These are phyloP conservation scores for Menidia beryllina DNA, from an alignment of 2,113 vertebrate genomes.

Conservation along the genomic window DNA sequence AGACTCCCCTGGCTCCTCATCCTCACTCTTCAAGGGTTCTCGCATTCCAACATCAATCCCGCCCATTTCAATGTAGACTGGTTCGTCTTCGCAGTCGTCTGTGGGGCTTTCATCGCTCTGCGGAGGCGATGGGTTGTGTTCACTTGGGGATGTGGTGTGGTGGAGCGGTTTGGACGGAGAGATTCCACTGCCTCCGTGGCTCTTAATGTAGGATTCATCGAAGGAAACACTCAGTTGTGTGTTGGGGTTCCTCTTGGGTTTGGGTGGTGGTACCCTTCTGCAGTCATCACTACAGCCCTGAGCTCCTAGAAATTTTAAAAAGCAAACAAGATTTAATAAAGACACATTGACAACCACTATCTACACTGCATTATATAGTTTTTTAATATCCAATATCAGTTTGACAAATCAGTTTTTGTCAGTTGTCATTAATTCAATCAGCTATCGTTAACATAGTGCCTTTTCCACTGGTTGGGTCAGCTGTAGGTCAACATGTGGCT, in stretches of 20 bases:
- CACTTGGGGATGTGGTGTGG: constrained; percentile 67
- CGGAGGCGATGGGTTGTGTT: constrained; percentile 83
- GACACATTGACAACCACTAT: background rate
- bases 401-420: constrained; percentile 7
- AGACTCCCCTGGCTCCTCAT: constrained; percentile 93
- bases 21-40: constrained; percentile 77
- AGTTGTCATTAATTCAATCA: constrained; percentile 10
- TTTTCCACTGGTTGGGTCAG: constrained; percentile 44
- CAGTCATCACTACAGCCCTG: constrained; percentile 96
- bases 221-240: constrained; percentile 98
- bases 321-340: background rate
- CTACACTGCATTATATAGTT: background rate
- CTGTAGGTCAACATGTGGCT: constrained; percentile 50
- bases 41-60: constrained; percentile 85
- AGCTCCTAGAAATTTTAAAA: constrained; percentile 72
- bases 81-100: constrained; percentile 91
- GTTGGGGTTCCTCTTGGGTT: constrained; percentile 96
- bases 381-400: too few relatives aligned
- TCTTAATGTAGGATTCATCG: constrained; percentile 94
- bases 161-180: constrained; percentile 72
- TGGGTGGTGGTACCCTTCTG: constrained; percentile 95
- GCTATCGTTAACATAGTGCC: constrained; percentile 8
- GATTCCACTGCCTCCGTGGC: constrained; percentile 82
- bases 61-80: constrained; percentile 99
- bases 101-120: constrained; percentile 82